Evolutionary conservation across 2,113 vertebrate species (phyloP).

Genomic region (Notechis scutatus): DNA sequence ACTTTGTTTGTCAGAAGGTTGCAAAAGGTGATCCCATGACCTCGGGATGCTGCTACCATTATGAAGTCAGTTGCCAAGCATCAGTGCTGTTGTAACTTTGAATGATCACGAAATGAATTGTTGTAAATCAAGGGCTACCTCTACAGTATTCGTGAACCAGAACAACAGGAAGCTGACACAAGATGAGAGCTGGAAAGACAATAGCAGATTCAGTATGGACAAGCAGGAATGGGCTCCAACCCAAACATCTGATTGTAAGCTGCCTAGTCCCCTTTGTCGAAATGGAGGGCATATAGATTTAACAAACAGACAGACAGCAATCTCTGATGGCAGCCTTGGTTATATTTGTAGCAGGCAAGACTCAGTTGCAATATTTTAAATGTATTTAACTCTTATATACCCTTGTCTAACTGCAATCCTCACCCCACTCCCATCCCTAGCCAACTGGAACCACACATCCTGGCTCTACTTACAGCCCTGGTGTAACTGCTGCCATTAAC

Average conservation of each 20-base stretch:
- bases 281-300: background rate
- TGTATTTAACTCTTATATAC: background rate
- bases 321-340: background rate
- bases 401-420: background rate
- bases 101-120: background rate
- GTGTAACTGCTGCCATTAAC: background rate
- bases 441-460: background rate
- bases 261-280: background rate
- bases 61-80: background rate
- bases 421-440: background rate
- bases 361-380: background rate
- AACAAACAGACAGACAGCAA: background rate
- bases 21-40: background rate
- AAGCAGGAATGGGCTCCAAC: background rate
- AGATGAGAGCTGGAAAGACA: background rate
- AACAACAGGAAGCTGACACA: background rate
- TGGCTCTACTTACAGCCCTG: background rate
- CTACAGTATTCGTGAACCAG: background rate
- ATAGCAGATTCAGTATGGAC: background rate
- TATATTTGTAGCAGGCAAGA: background rate
- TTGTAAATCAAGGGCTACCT: background rate
- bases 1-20: background rate
- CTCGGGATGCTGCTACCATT: background rate
- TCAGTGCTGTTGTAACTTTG: background rate
- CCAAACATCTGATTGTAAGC: background rate